Conservation (phyloP, 2,888 invertebrate species). For the Tortricodes alternella region DNA sequence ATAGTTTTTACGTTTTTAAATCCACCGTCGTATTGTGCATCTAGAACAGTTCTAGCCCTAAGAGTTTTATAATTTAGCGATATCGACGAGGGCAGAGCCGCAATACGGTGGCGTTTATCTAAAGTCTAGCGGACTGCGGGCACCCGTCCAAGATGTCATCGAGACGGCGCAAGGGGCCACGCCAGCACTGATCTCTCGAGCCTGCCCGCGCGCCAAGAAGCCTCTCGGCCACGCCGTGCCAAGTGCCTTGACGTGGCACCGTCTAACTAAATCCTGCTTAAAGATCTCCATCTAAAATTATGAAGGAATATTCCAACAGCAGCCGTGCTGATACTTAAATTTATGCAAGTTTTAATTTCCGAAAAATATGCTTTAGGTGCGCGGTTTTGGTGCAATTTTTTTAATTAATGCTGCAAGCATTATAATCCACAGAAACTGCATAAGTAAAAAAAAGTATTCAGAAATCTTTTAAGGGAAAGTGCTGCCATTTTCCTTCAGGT, state of each 20-base stretch:
- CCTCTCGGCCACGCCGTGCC: conserved; percentile 55
- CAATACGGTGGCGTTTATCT: conserved; percentile 65
- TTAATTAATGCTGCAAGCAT: too few species aligned
- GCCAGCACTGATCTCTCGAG: conserved; percentile 50
- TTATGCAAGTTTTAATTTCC: too few species aligned
- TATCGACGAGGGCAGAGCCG: conserved; percentile 34
- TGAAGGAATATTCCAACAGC: conserved; percentile 39
- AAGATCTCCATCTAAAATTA: conserved; percentile 35
- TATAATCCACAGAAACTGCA: too few species aligned
- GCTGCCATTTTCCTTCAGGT: too few species aligned
- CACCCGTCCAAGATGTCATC: conserved; percentile 70
- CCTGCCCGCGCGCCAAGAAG: conserved; percentile 52
- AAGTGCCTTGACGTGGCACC: conserved; percentile 45
- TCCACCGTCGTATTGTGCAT: too few species aligned
- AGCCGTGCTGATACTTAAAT: conserved; percentile 16
- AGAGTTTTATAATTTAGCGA: not conserved
- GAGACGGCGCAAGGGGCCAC: conserved; percentile 51
- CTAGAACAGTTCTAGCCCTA: not conserved
- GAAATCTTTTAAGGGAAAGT: too few species aligned
- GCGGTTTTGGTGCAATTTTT: too few species aligned
- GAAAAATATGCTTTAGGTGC: too few species aligned
- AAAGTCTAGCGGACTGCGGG: conserved; percentile 71
- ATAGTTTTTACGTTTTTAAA: too few species aligned
- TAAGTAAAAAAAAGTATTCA: too few species aligned
- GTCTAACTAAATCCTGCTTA: conserved; percentile 38